Conservation (phyloP, 1,140 invertebrate species). For the Yoshiicerus persimilis region DNA sequence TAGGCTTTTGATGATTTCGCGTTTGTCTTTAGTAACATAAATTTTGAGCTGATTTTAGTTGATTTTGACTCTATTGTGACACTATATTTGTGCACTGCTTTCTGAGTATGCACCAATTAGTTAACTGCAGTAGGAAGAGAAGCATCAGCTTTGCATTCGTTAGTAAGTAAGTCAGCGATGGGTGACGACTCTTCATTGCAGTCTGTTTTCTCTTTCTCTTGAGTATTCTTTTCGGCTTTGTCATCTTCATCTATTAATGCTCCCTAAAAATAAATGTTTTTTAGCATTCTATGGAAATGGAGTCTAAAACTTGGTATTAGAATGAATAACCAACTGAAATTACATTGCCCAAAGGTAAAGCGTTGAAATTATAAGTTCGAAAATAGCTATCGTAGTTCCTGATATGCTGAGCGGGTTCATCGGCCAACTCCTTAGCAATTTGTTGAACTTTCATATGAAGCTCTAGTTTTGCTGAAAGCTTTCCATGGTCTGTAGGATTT, state of each 20-base stretch:
- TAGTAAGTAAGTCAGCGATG: background rate
- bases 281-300: too few species aligned
- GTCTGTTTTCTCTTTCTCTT: background rate
- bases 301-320: background rate
- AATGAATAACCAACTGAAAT: too few species aligned
- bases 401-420: slow-evolving; percentile 26
- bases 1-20: background rate
- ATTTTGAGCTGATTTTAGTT: background rate
- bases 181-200: background rate
- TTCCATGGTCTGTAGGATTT: background rate
- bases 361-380: slow-evolving; percentile 30
- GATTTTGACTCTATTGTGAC: too few species aligned
- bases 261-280: background rate
- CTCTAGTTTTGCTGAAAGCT: slow-evolving; percentile 43
- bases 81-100: too few species aligned
- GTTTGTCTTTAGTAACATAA: background rate
- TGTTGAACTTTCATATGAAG: slow-evolving; percentile 43
- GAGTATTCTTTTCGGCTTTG: background rate
- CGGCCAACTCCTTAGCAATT: slow-evolving; percentile 44
- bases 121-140: background rate
- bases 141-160: background rate
- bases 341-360: background rate
- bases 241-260: background rate
- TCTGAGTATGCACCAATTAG: background rate
- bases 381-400: slow-evolving; percentile 39